A percentile compares a stretch with the other conserved stretches of the same genome.
phyloP scores from a whole-genome alignment of 2,888 invertebrate genomes.

The Phyllotreta striolata region DNA sequence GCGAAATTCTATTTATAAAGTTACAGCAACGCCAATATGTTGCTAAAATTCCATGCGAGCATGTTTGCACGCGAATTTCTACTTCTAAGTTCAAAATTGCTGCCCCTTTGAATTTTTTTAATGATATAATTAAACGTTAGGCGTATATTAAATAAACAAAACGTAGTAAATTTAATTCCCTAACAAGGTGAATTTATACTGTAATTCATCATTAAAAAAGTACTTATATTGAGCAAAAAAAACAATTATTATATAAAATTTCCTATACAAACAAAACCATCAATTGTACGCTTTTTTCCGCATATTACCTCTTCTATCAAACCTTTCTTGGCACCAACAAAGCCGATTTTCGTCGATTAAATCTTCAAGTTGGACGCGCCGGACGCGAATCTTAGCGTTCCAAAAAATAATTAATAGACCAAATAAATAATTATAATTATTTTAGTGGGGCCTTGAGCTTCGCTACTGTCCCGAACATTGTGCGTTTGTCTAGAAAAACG shows the following conservation, averaged over 20 bases:
- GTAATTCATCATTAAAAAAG: too few relatives aligned
- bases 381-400: slow-evolving; percentile 6
- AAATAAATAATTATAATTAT: slow-evolving; percentile 33
- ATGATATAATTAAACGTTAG: too few relatives aligned
- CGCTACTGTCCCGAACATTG: slow-evolving; percentile 37
- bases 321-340: slow-evolving; percentile 9
- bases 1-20: not conserved
- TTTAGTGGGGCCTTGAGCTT: slow-evolving; percentile 40
- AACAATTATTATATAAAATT: too few relatives aligned
- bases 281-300: not conserved
- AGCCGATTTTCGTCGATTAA: slow-evolving; percentile 11
- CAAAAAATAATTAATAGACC: slow-evolving; percentile 31
- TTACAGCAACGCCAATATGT: too few relatives aligned
- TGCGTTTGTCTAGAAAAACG: slow-evolving; percentile 31
- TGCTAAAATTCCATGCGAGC: too few relatives aligned
- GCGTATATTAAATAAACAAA: too few relatives aligned
- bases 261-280: not conserved
- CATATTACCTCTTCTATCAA: not conserved
- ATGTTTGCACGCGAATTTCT: too few relatives aligned
- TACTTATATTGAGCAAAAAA: too few relatives aligned
- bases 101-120: too few relatives aligned
- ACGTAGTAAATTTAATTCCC: too few relatives aligned
- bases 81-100: too few relatives aligned
- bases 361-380: slow-evolving; percentile 19
- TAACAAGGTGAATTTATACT: too few relatives aligned